These are phyloP conservation scores for Agrilus planipennis DNA, from an alignment of 1,140 invertebrate species.

Conservation along the genomic window DNA sequence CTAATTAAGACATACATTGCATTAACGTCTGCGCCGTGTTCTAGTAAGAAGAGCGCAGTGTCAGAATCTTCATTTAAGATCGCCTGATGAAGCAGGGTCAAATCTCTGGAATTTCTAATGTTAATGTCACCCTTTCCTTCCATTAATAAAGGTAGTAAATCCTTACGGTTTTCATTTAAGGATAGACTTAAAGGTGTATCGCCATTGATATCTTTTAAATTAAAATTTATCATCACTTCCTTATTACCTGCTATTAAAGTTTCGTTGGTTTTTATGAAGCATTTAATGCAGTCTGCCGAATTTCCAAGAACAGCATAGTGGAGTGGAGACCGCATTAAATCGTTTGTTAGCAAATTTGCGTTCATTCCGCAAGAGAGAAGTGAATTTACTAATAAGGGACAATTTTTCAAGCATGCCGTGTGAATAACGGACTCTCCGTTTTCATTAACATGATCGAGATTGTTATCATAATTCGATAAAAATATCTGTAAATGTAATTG, in stretches of 20 bases:
- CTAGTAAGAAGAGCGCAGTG: slow-evolving; percentile 75
- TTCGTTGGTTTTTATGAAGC: slow-evolving; percentile 54
- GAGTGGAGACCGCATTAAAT: slow-evolving; percentile 54
- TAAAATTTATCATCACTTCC: slow-evolving; percentile 48
- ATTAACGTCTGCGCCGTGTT: slow-evolving; percentile 79
- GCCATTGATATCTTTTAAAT: slow-evolving; percentile 69
- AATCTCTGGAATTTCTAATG: slow-evolving; percentile 60
- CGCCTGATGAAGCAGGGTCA: slow-evolving; percentile 75
- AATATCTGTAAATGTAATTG: too few species aligned
- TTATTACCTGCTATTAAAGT: slow-evolving; percentile 18
- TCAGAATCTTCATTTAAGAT: slow-evolving; percentile 71
- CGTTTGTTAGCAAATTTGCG: slow-evolving; percentile 27
- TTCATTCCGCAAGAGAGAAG: slow-evolving; percentile 21
- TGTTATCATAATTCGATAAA: slow-evolving; percentile 51
- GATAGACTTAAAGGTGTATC: slow-evolving; percentile 76
- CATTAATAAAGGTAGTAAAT: slow-evolving; percentile 61
- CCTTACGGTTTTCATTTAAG: slow-evolving; percentile 46
- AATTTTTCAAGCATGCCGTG: slow-evolving; percentile 58
- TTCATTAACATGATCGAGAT: slow-evolving; percentile 58
- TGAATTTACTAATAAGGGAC: slow-evolving; percentile 30
- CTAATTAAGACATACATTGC: slow-evolving; percentile 54
- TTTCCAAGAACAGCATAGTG: slow-evolving; percentile 69
- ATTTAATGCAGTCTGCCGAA: slow-evolving; percentile 53
- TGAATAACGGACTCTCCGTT: slow-evolving; percentile 64
- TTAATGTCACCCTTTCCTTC: slow-evolving; percentile 68